Evolutionary conservation across 2,888 invertebrate genomes (phyloP), one percentile per base, ranked within the genome.

Genomic region (Drosophila setosimentum): DNA sequence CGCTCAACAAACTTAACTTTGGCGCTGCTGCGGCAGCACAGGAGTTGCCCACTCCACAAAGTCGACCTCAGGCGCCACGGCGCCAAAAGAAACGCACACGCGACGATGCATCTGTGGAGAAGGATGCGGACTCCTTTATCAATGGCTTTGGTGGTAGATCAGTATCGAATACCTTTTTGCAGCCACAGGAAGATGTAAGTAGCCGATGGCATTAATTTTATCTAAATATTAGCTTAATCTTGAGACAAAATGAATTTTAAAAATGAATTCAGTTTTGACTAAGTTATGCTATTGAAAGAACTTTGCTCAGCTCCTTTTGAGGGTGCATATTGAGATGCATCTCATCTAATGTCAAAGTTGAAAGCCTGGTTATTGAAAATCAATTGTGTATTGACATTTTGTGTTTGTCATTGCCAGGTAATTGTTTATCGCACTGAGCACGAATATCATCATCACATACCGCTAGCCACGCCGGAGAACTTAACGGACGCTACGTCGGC

Each of bases 401-500:
- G 3, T 29, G 3, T 35, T 18, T 42, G 10, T 29, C 13, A 0
- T 33, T 54, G 2, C 2, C 33, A 95, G 95, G 94, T 95, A 92
- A 94, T 95, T 83, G 95, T 95, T 87, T 95, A 95, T 92, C 94
- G 95, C 83, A 94, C 95, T 78, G 95, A 95, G 88, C 95, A 95
- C 83, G 95, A 95, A 90, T 95, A 95, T 89, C 84, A 83, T 89
- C 84, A 87, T 72, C 94, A 94, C 77, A 94, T 95, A 80, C 95
- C 95, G 63, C 89, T 93, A 80, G 94, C 94, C 84, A 93, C 92
- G 32, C 94, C 94, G 29, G 94, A 94, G 40, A 93, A 93, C 16
- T 94, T 94, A 8, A 93, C 94, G 58, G 92, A 92, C n/a, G 94
- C 95, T 53, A 95, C 95, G 4, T 95, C 94, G 62, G 94, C 94